Conservation (phyloP, 1,140 invertebrate species). For the Bombus vancouverensis region DNA sequence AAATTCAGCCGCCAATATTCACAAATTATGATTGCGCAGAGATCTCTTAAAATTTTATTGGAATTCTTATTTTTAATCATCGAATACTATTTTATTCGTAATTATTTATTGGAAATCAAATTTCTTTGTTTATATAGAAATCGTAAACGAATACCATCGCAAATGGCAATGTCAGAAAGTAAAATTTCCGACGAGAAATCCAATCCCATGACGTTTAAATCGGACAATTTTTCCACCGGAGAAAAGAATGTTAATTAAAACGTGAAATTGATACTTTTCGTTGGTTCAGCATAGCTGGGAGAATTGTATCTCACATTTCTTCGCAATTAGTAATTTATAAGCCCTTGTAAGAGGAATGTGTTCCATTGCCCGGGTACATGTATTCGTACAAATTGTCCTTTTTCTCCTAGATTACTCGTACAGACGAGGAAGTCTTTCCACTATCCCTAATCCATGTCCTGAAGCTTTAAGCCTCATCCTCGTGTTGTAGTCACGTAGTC, state of each 20-base stretch:
- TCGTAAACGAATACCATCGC: not conserved
- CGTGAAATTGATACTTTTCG: not conserved
- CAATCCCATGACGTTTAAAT: not conserved
- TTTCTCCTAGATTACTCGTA: constrained; percentile 13
- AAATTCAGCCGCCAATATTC: no score
- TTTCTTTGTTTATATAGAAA: not conserved
- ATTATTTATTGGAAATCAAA: not conserved
- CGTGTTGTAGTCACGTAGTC: constrained; percentile 44
- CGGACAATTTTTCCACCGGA: not conserved
- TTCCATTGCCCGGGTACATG: not conserved
- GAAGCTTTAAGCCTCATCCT: constrained; percentile 34
- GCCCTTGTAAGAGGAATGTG: not conserved
- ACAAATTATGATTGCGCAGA: no score
- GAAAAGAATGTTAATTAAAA: constrained; percentile 4
- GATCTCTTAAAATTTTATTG: not conserved
- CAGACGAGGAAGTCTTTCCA: not conserved
- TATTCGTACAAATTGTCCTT: constrained; percentile 2
- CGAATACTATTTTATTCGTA: no score
- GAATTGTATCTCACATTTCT: not conserved
- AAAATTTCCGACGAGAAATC: not conserved
- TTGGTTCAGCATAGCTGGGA: not conserved
- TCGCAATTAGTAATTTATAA: constrained; percentile 17
- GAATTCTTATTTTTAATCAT: not conserved
- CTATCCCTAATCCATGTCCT: constrained; percentile 33
- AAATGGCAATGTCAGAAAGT: not conserved